Conservation (phyloP, 1,140 invertebrate species). For the Neocloeon triangulifer region DNA sequence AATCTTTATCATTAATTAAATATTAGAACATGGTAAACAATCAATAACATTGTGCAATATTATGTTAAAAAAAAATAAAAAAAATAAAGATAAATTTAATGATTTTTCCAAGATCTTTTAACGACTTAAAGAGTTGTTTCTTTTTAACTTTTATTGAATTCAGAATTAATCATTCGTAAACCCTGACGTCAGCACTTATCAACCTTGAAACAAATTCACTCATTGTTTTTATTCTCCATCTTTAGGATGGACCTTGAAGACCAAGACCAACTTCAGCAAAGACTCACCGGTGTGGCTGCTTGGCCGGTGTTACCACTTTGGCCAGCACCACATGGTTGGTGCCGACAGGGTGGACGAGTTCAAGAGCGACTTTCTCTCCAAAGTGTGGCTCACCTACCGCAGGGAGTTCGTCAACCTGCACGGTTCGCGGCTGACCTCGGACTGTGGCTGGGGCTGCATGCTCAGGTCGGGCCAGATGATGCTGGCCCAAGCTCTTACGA, state of each 20-base stretch:
- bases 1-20: too few species aligned
- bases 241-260: slow-evolving; percentile 45
- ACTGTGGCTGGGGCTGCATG: slow-evolving; percentile 80
- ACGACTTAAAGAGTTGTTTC: too few species aligned
- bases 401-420: slow-evolving; percentile 54
- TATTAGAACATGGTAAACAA: too few species aligned
- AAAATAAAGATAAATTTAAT: too few species aligned
- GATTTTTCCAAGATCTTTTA: too few species aligned
- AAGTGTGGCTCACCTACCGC: slow-evolving; percentile 62
- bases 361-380: slow-evolving; percentile 49
- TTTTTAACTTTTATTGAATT: too few species aligned
- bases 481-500: slow-evolving; percentile 51
- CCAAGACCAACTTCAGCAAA: slow-evolving; percentile 62
- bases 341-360: slow-evolving; percentile 44
- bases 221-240: slow-evolving; percentile 8
- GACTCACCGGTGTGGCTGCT: slow-evolving; percentile 67
- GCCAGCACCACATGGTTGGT: slow-evolving; percentile 10
- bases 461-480: slow-evolving; percentile 76
- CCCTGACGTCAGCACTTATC: background rate
- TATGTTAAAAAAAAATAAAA: too few species aligned
- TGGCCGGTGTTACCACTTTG: slow-evolving; percentile 49
- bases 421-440: slow-evolving; percentile 52
- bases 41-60: too few species aligned
- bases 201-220: too few species aligned
- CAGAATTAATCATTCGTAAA: too few species aligned